Conservation (phyloP, 2,797 vertebrate genomes). For the Picus viridis region DNA sequence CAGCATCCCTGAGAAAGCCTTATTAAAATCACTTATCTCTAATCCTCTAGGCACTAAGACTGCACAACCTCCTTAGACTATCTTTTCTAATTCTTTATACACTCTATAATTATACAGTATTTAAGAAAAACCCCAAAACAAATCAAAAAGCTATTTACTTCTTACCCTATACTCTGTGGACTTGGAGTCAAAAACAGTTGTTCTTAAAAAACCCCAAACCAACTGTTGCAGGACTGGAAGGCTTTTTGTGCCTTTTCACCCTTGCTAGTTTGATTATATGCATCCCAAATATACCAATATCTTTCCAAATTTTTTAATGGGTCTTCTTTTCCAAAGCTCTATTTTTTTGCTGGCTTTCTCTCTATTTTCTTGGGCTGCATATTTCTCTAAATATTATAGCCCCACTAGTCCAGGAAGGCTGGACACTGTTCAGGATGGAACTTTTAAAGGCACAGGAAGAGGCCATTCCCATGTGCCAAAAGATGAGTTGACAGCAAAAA, state of each 20-base stretch:
- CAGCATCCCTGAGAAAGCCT: neutral
- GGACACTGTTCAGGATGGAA: too few species aligned
- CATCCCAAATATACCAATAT: neutral
- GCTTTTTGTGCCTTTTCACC: neutral
- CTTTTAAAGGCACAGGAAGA: too few species aligned
- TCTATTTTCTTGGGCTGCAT: neutral
- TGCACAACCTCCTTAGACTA: neutral
- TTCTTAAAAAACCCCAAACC: neutral
- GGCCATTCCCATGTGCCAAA: too few species aligned
- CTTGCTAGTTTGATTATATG: neutral
- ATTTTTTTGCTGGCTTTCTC: neutral
- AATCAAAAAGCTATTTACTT: too few species aligned
- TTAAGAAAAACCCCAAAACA: neutral
- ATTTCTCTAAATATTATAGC: neutral
- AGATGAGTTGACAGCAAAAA: too few species aligned
- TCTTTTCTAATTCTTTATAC: neutral
- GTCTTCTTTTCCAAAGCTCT: neutral
- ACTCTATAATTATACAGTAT: neutral
- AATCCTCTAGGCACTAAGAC: neutral
- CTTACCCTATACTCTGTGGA: neutral
- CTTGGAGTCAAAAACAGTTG: neutral
- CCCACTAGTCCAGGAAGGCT: too few species aligned
- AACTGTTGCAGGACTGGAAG: neutral
- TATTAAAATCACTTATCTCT: neutral
- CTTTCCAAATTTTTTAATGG: neutral